Percentiles rank a stretch among this genome's conserved stretches.
Evolutionary conservation across 2,797 vertebrate species (phyloP).

Genomic region (Oreortyx pictus): DNA sequence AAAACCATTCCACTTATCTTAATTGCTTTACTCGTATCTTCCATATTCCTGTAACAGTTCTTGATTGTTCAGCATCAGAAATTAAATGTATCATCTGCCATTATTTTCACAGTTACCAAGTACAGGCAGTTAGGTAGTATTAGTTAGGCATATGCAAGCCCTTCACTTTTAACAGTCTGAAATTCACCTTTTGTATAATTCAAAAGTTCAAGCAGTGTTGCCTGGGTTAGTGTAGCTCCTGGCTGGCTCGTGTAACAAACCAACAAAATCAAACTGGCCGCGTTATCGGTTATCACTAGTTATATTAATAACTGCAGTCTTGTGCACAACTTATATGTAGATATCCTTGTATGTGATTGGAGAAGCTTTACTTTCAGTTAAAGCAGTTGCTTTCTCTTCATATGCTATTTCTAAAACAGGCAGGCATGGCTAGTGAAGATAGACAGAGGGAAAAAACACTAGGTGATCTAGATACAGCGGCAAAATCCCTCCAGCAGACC

Average conservation of each 20-base stretch:
- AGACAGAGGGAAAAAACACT: not conserved
- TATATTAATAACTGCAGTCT: not conserved
- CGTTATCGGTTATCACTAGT: not conserved
- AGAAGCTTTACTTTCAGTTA: not conserved
- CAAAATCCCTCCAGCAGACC: not conserved
- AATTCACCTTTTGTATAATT: constrained; percentile 24
- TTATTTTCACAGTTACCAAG: not conserved
- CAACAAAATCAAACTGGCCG: not conserved
- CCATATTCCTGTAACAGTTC: constrained; percentile 46
- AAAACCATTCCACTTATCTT: constrained; percentile 69
- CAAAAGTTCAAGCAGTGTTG: not conserved
- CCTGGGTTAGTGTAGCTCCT: not conserved
- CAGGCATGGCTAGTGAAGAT: not conserved
- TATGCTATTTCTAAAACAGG: not conserved
- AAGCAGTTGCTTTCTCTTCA: not conserved
- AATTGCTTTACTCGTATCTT: constrained; percentile 56
- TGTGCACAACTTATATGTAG: not conserved
- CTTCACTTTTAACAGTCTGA: constrained; percentile 7
- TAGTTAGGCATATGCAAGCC: not conserved
- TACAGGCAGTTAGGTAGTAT: not conserved
- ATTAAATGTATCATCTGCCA: constrained; percentile 22
- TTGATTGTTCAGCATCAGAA: constrained; percentile 24
- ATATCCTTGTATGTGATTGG: not conserved
- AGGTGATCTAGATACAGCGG: not conserved
- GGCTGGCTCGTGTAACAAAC: not conserved